Base-by-base conservation (phyloP, 2,888 invertebrate species). In the Heliconius ethilla region DNA sequence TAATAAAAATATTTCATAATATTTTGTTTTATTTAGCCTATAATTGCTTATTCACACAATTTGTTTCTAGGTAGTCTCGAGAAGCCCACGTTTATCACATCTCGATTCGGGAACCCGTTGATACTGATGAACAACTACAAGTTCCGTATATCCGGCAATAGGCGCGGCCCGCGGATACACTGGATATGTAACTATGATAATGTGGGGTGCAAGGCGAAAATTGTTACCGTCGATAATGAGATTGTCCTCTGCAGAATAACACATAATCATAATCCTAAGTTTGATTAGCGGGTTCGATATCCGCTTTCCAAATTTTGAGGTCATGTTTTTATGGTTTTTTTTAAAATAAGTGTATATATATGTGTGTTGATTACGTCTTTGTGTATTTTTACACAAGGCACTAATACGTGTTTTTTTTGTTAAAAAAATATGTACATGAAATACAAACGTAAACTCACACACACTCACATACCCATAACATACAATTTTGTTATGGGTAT, bases 171-270 rank as follows among this genome's bases (percentile, higher is more conserved):
- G 9, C 15, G 65, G 27, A 69, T 70, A 5, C 79, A 74, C 13
- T 79, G 79, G 79, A 69, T 79, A 3, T 79, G 79, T 40, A 79
- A 79, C 74, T 65, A 25, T n/a, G 78, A 78, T 25, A 40, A 70
- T 2, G 22, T 29, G 13, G 76, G 79, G 11, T 76, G 79, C 45
- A 76, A 55, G n/a, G 79, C 79, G 5, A 79, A 76, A 45, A 55
- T 79, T 15, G 51, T 40, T 6, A 79, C 79, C 1, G 11, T 76
- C 0, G 62, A 63, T 9, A 65, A 76, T 3, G 15, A 27, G 5
- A 76, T 79, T 37, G 37, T 76, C 3, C 25, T 69, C 55, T 69
- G 18, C 51, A 69, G 76, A 15, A 18, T 11, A 1, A 33, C 25
- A 33, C 33, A 33, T 33, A 33, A 33, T 3, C 80, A 81, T 51